Evolutionary conservation across 2,797 vertebrate genomes (phyloP).

Genomic region (Brachyalestes nurse): DNA sequence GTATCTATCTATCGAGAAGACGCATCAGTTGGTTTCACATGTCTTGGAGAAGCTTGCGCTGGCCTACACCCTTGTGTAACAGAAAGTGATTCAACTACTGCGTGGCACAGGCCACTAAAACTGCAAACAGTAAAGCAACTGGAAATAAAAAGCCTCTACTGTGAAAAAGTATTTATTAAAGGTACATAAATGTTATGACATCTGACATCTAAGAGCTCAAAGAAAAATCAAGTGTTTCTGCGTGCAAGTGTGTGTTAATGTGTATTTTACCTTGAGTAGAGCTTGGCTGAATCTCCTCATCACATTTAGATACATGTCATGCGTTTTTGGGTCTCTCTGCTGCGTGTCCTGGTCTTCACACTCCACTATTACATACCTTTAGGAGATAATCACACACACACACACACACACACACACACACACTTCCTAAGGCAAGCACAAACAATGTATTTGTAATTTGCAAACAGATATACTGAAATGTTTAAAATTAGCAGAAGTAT

Average conservation of each 20-base stretch:
- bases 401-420: background rate
- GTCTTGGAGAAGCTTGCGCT: too few relatives aligned
- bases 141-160: too few relatives aligned
- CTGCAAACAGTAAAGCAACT: too few relatives aligned
- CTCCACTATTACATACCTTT: conserved; percentile 98
- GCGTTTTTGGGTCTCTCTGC: conserved; percentile 95
- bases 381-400: conserved; percentile 1
- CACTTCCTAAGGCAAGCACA: background rate
- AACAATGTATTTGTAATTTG: background rate
- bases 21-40: too few relatives aligned
- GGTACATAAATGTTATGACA: background rate
- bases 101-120: too few relatives aligned
- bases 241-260: conserved; percentile 8
- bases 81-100: too few relatives aligned
- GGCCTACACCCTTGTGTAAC: too few relatives aligned
- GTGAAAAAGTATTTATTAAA: background rate
- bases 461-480: background rate
- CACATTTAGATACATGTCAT: conserved; percentile 98
- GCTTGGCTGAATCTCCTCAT: conserved; percentile 98
- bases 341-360: conserved; percentile 98
- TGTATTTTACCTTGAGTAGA: conserved; percentile 86
- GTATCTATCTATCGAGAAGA: too few relatives aligned
- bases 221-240: background rate
- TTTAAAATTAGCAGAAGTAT: background rate
- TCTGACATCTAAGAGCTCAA: background rate